These are phyloP conservation scores for Mellivora capensis DNA, from an alignment of 2,113 vertebrate species.

Conservation along the genomic window DNA sequence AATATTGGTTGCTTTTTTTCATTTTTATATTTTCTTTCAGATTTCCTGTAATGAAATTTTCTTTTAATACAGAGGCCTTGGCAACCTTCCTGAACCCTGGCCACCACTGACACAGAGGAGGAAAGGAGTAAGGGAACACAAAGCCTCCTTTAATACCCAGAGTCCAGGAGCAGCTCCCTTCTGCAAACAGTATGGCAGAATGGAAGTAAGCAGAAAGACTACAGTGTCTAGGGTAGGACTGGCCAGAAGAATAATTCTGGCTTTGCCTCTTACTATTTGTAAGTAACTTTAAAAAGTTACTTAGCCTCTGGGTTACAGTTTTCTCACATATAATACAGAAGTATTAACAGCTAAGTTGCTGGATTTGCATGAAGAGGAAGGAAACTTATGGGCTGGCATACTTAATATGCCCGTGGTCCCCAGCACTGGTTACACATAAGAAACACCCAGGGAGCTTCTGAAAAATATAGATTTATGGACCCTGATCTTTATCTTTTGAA, in stretches of 20 bases:
- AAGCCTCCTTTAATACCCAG: background rate
- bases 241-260: background rate
- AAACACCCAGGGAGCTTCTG: background rate
- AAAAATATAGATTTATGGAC: background rate
- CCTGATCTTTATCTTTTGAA: background rate
- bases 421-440: background rate
- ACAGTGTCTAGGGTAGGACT: background rate
- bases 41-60: background rate
- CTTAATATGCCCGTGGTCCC: background rate
- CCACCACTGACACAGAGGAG: background rate
- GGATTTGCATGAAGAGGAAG: background rate
- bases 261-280: background rate
- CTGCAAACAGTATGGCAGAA: background rate
- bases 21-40: background rate
- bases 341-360: background rate
- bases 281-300: background rate
- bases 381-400: background rate
- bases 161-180: background rate
- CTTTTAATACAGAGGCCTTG: background rate
- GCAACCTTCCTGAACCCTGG: background rate
- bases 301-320: background rate
- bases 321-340: background rate
- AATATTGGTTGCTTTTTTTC: background rate
- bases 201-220: background rate
- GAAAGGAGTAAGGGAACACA: background rate